A percentile compares a stretch with the other conserved stretches of the same genome.
Conservation (phyloP, 2,797 vertebrate genomes). For the Rhincodon typus region DNA sequence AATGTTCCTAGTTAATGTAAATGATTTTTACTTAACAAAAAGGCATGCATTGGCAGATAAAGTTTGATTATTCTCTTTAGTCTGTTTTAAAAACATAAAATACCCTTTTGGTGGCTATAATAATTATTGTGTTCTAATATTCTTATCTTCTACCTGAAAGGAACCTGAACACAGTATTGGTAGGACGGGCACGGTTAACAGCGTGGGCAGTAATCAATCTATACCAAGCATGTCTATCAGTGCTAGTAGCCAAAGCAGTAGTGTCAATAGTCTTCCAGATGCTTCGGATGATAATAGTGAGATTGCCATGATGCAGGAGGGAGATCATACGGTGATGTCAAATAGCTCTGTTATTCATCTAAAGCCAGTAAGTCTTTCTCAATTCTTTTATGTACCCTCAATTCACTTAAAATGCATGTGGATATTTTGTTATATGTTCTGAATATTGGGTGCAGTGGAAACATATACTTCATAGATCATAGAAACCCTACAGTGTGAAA, state of each 20-base stretch:
- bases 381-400: background rate
- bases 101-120: background rate
- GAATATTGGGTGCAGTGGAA: background rate
- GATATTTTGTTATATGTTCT: background rate
- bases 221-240: slow-evolving; percentile 99
- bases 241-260: slow-evolving; percentile 98
- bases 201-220: slow-evolving; percentile 96
- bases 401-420: background rate
- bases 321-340: slow-evolving; percentile 96
- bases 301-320: slow-evolving; percentile 81
- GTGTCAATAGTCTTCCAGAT: slow-evolving; percentile 95
- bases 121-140: background rate
- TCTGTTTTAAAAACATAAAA: background rate
- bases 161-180: slow-evolving; percentile 83
- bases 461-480: too few relatives aligned
- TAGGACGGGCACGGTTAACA: slow-evolving; percentile 92
- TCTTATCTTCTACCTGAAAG: slow-evolving; percentile 53
- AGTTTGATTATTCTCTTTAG: background rate
- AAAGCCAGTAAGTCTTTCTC: slow-evolving; percentile 72
- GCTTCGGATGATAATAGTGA: slow-evolving; percentile 90
- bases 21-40: background rate
- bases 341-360: slow-evolving; percentile 95
- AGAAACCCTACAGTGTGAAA: too few relatives aligned
- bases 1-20: background rate
- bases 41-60: background rate